Evolutionary conservation across 2,888 invertebrate species (phyloP).

Genomic region (Heterodera filipjevi): DNA sequence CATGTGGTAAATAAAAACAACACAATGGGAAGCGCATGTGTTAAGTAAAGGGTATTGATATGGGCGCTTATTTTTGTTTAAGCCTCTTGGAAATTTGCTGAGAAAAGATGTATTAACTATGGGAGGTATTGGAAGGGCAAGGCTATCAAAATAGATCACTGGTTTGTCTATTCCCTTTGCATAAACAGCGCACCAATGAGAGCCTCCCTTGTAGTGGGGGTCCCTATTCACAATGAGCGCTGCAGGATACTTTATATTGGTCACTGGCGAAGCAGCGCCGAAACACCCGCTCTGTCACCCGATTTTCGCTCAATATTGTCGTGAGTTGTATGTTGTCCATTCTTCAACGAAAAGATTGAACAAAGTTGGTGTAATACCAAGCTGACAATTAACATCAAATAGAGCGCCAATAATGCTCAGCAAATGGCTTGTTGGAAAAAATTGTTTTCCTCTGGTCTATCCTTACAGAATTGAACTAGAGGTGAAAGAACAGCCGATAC

Average conservation of each 20-base stretch:
- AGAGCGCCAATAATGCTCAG: not conserved
- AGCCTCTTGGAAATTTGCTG: conserved; percentile 8
- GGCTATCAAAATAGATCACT: conserved; percentile 25
- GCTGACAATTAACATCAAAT: not conserved
- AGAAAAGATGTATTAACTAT: conserved; percentile 8
- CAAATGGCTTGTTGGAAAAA: not conserved
- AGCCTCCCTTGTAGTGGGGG: not conserved
- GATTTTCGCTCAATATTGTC: not conserved
- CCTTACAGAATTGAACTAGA: not conserved
- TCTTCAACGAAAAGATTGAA: not conserved
- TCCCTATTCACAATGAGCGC: conserved; percentile 20
- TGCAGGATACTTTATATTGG: not conserved
- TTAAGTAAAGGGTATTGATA: not conserved
- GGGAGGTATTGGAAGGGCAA: not conserved
- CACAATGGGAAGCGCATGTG: conserved; percentile 21
- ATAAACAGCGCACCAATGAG: conserved; percentile 22
- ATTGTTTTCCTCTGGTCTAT: not conserved
- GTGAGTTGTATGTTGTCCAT: not conserved
- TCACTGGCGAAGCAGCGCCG: conserved; percentile 27
- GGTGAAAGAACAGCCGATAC: not conserved
- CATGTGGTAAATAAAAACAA: conserved; percentile 9
- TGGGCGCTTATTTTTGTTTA: not conserved
- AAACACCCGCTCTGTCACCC: conserved; percentile 4
- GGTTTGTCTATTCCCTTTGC: not conserved
- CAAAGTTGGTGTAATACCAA: not conserved